A percentile compares a stretch with the other conserved stretches of the same genome.
Conservation (phyloP, 2,113 vertebrate species). For the Artemisiospiza belli region DNA sequence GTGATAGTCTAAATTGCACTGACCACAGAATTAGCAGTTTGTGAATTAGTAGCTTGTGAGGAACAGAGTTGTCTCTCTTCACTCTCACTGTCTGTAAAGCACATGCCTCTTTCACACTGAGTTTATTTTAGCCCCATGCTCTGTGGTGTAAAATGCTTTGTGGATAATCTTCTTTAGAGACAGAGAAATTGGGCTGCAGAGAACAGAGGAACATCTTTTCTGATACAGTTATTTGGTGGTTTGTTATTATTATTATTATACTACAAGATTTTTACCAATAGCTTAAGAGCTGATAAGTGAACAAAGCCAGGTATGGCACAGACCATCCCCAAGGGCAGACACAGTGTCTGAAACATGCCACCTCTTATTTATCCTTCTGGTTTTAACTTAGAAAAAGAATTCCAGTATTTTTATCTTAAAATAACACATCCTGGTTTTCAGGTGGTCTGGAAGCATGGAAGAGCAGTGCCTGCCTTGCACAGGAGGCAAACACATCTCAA, state of each 20-base stretch:
- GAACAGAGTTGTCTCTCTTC: background rate
- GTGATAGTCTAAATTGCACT: background rate
- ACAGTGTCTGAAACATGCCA: background rate
- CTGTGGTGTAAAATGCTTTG: background rate
- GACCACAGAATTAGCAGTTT: background rate
- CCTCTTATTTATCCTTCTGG: background rate
- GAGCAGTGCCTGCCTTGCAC: background rate
- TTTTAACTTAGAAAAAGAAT: background rate
- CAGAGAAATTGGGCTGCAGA: background rate
- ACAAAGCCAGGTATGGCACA: background rate
- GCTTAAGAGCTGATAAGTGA: background rate
- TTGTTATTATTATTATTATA: background rate
- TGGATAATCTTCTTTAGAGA: background rate
- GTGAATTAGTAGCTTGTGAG: background rate
- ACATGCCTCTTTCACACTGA: background rate
- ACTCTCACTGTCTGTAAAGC: background rate
- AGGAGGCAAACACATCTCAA: background rate
- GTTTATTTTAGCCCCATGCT: background rate
- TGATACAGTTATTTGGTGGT: background rate
- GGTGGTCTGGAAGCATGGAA: background rate
- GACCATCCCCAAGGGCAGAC: background rate
- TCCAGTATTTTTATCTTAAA: background rate
- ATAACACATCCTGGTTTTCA: background rate
- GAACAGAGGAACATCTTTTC: background rate
- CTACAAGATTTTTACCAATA: background rate